Percentiles rank a stretch among this genome's conserved stretches.
These are phyloP conservation scores for Ceraclea dissimilis DNA, from an alignment of 2,888 invertebrate genomes.

Conservation along the genomic window DNA sequence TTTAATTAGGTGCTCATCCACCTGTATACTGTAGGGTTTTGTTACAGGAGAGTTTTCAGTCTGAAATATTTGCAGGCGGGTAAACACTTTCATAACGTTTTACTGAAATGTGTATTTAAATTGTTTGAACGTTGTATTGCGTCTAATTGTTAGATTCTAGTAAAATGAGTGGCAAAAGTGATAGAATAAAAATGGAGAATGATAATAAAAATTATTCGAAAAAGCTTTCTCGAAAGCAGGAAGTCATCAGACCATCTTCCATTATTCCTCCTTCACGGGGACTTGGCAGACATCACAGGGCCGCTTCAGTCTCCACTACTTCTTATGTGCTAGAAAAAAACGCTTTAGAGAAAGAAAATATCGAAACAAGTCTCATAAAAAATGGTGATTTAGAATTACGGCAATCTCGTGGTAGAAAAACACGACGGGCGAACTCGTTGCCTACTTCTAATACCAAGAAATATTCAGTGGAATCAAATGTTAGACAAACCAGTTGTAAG, in stretches of 20 bases:
- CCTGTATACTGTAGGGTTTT: background rate
- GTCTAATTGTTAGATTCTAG: too few relatives aligned
- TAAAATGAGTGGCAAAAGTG: background rate
- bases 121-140: too few relatives aligned
- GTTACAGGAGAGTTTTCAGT: background rate
- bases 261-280: constrained; percentile 12
- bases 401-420: constrained; percentile 4
- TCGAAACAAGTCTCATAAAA: background rate
- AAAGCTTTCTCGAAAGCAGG: constrained; percentile 6
- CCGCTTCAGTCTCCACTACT: constrained; percentile 7
- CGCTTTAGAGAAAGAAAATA: background rate
- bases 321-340: constrained; percentile 6
- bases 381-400: background rate
- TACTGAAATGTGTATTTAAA: too few relatives aligned
- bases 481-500: constrained; percentile 15
- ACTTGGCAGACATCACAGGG: constrained; percentile 1
- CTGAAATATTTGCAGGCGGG: background rate
- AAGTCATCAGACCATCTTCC: constrained; percentile 10
- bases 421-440: constrained; percentile 18
- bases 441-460: constrained; percentile 12
- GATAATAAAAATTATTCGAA: constrained; percentile 2
- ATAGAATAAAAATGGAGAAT: background rate
- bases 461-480: constrained; percentile 18
- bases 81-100: background rate
- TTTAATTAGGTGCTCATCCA: background rate